Base-by-base conservation (phyloP, 1,140 invertebrate genomes). In the Ganaspis sp. region DNA sequence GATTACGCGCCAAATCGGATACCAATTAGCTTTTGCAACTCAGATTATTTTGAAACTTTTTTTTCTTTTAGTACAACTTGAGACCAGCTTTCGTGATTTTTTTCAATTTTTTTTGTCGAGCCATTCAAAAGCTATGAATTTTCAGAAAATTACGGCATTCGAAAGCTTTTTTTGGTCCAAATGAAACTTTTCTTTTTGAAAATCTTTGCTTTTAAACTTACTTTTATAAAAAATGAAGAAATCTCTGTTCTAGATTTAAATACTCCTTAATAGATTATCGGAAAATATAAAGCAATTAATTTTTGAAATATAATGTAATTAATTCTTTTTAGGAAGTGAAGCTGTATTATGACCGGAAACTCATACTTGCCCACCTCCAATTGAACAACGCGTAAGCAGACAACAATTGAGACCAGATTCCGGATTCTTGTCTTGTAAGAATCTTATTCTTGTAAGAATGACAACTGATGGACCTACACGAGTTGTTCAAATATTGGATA, bases 381-480 rank as follows among this genome's bases (percentile, higher is more conserved):
- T 95, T 26, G 96, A 97, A 86, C 97, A 98, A 92, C 94, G 94
- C 23, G 95, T 99, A 64, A 93, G 93, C 79, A 93, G 94, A 82
- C 95, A 97, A 88, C 94, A 96, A 83, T 90, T 99, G 73, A 93
- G 97, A 79, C 97, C 98, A 8, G 98, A 98, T 54, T 98, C 97
- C 54, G 98, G 98, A 11, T 94, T 95, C 77, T 92, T 99, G 12
- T 94, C 94, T n/a, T n/a, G n/a, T n/a, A n/a, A n/a, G n/a, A n/a
- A n/a, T n/a, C n/a, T n/a, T n/a, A n/a, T n/a, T n/a, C n/a, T n/a
- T 40, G 94, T 99, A 0, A 92, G 94, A 79, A 95, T 98, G 26
- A 92, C 93, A 45, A 97, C 97, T 80, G 98, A 99, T 92, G 98
- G 98, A 19, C 98, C 98, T 37, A 99, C 98, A 5, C 92, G 96